phyloP scores from a whole-genome alignment of 2,113 vertebrate species.

The Ascaphus truei region DNA sequence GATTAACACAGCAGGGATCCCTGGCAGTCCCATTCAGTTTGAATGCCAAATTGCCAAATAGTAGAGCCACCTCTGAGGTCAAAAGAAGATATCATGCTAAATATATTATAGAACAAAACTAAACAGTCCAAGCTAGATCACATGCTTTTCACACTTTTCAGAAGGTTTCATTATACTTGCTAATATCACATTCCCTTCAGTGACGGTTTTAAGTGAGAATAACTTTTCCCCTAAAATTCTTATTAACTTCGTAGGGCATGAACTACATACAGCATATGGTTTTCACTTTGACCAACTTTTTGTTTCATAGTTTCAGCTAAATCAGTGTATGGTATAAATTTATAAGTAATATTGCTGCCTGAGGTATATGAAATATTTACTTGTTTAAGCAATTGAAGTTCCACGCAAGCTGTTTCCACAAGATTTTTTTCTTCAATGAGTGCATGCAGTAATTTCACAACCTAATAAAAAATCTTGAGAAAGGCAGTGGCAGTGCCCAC shows the following conservation, averaged over 20 bases:
- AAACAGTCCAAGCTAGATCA: too few relatives aligned
- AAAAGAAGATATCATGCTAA: too few relatives aligned
- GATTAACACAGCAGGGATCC: too few relatives aligned
- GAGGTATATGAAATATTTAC: slow-evolving; percentile 45
- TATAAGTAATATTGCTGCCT: slow-evolving; percentile 51
- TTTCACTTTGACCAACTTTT: slow-evolving; percentile 44
- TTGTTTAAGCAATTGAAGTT: slow-evolving; percentile 48
- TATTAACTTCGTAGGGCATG: slow-evolving; percentile 43
- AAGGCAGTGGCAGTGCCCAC: slow-evolving; percentile 33
- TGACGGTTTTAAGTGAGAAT: slow-evolving; percentile 42
- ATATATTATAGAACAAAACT: too few relatives aligned
- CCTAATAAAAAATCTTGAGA: slow-evolving; percentile 51
- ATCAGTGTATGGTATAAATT: slow-evolving; percentile 53
- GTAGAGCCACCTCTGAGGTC: too few relatives aligned
- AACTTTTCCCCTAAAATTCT: slow-evolving; percentile 44
- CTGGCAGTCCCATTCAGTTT: too few relatives aligned
- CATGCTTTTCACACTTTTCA: too few relatives aligned
- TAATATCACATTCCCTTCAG: slow-evolving; percentile 33
- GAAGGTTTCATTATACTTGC: slow-evolving; percentile 25
- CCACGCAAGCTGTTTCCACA: slow-evolving; percentile 42
- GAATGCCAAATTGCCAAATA: too few relatives aligned
- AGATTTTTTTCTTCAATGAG: slow-evolving; percentile 48
- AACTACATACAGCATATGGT: slow-evolving; percentile 47
- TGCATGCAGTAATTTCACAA: slow-evolving; percentile 55
- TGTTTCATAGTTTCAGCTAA: slow-evolving; percentile 38